Percentiles rank a stretch among this genome's conserved stretches.
Evolutionary conservation across 2,113 vertebrate genomes (phyloP).

Genomic region (Nothobranchius furzeri): DNA sequence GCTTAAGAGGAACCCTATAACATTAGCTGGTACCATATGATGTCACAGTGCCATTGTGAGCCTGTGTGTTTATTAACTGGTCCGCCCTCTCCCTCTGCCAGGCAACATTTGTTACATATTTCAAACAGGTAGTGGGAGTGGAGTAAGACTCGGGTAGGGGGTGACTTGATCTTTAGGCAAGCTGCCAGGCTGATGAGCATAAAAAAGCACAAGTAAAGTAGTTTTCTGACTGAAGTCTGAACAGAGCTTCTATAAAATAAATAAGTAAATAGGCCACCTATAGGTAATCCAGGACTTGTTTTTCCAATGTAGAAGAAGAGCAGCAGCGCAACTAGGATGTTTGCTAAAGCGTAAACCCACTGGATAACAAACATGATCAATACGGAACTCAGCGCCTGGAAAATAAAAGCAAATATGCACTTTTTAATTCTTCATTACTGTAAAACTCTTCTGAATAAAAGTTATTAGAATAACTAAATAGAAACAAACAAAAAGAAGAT

Average conservation of each 20-base stretch:
- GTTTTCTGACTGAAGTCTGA: slow-evolving; percentile 11
- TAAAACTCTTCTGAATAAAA: neutral
- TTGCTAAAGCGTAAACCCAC: slow-evolving; percentile 91
- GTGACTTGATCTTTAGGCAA: slow-evolving; percentile 1
- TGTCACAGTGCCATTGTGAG: too few relatives aligned
- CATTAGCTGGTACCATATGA: too few relatives aligned
- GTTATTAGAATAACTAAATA: neutral
- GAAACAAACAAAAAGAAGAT: neutral
- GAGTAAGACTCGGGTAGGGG: too few relatives aligned
- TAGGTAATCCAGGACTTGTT: slow-evolving; percentile 89
- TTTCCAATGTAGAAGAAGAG: slow-evolving; percentile 93
- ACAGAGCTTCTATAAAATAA: too few relatives aligned
- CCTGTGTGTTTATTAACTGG: too few relatives aligned
- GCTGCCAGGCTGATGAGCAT: slow-evolving; percentile 59
- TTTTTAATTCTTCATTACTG: neutral
- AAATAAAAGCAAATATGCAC: slow-evolving; percentile 17
- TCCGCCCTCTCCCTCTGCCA: too few relatives aligned
- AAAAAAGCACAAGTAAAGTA: slow-evolving; percentile 3
- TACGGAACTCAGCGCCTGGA: slow-evolving; percentile 86
- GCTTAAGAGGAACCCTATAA: too few relatives aligned
- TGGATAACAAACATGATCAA: slow-evolving; percentile 95
- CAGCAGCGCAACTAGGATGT: slow-evolving; percentile 83
- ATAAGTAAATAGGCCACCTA: slow-evolving; percentile 71
- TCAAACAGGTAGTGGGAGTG: too few relatives aligned
- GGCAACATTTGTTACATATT: too few relatives aligned